Conservation (phyloP, 2,888 invertebrate species). For the Nomada flava region DNA sequence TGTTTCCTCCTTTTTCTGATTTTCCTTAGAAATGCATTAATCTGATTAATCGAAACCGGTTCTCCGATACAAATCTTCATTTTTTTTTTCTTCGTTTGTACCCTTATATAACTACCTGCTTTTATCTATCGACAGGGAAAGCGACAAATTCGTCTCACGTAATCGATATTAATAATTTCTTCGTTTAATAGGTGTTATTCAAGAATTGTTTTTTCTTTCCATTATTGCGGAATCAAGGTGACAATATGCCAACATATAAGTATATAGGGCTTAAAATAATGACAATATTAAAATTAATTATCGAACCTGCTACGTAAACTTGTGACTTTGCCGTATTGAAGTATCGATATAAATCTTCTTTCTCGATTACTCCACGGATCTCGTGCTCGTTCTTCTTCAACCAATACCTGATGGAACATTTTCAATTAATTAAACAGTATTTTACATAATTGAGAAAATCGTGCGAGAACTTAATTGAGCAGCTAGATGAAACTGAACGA, state of each 20-base stretch:
- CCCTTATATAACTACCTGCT: not conserved
- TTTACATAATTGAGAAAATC: not conserved
- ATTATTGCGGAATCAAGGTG: no score
- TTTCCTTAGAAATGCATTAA: constrained; percentile 14
- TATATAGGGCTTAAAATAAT: not conserved
- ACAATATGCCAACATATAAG: not conserved
- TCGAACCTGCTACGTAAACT: constrained; percentile 75
- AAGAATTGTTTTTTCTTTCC: not conserved
- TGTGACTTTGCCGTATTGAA: constrained; percentile 76
- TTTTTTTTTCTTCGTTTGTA: not conserved
- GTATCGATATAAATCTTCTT: constrained; percentile 64
- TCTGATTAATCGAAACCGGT: constrained; percentile 28
- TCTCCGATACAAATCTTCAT: not conserved
- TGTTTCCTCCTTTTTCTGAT: not conserved
- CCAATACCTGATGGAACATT: constrained; percentile 71
- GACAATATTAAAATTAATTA: not conserved
- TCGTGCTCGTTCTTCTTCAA: constrained; percentile 74
- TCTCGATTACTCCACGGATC: constrained; percentile 67
- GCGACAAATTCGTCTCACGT: not conserved
- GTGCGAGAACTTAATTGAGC: not conserved
- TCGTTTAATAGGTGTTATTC: not conserved
- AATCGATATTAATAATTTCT: not conserved
- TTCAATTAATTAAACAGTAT: not conserved
- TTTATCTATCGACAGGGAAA: constrained; percentile 6
- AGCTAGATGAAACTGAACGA: not conserved